Conservation (phyloP, 2,113 vertebrate species). For the Panthera uncia region DNA sequence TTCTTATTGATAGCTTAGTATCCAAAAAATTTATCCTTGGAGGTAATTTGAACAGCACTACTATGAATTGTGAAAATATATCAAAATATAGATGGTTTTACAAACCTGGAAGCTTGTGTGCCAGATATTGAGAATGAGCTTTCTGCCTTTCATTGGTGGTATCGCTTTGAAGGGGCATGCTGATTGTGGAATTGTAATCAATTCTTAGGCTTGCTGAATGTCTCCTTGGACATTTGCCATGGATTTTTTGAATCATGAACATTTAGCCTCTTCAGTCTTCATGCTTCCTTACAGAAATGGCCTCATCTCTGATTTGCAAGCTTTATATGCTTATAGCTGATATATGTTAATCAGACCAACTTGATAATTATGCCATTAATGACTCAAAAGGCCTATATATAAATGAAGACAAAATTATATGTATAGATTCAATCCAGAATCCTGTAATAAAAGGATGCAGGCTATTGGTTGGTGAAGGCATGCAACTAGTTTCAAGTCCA, state of each 20-base stretch:
- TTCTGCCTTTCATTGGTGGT: neutral
- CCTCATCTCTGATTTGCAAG: neutral
- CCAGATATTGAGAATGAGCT: neutral
- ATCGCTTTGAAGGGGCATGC: neutral
- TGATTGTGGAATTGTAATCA: neutral
- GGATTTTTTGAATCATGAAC: neutral
- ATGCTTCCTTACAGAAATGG: neutral
- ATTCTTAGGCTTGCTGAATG: neutral
- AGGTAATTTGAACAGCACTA: neutral
- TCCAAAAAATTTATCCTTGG: neutral
- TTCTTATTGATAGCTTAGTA: neutral
- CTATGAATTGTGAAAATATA: neutral
- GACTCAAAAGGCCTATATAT: neutral
- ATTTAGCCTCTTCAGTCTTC: neutral
- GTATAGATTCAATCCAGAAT: neutral
- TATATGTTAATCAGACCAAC: neutral
- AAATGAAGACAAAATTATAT: neutral
- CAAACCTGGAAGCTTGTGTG: neutral
- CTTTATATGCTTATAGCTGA: neutral
- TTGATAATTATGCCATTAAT: neutral
- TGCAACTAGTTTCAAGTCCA: neutral
- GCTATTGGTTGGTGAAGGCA: neutral
- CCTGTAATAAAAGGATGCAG: neutral
- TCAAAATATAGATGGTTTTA: constrained; percentile 40
- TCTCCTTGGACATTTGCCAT: neutral